phyloP scores from a whole-genome alignment of 2,113 vertebrate genomes.

The Campylorhamphus procurvoides region DNA sequence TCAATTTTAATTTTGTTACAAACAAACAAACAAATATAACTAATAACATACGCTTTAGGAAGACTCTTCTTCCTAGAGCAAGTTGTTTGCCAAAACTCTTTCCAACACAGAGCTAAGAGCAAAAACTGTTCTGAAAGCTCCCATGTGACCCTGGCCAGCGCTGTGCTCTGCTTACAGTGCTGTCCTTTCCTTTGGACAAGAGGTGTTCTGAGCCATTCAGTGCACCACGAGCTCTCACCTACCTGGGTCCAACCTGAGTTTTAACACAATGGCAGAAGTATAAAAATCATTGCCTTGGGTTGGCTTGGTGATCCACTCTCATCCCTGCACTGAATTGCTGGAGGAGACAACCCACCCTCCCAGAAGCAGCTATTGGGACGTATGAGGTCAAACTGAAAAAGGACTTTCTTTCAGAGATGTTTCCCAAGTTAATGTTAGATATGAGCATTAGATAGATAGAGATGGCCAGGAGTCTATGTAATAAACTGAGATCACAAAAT shows the following conservation, averaged over 20 bases:
- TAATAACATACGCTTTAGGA: not conserved
- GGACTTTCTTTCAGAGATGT: not conserved
- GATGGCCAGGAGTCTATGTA: not conserved
- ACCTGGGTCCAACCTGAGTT: not conserved
- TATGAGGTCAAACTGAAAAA: not conserved
- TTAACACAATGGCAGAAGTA: conserved; percentile 23
- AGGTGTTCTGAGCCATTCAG: not conserved
- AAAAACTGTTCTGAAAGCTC: not conserved
- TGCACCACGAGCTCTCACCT: not conserved
- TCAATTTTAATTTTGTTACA: conserved; percentile 15
- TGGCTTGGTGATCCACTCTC: not conserved
- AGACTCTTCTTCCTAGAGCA: not conserved
- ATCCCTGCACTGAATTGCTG: not conserved
- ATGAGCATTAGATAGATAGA: not conserved
- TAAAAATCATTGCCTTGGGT: not conserved
- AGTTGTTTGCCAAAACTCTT: not conserved
- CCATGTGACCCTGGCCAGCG: not conserved
- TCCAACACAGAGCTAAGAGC: not conserved
- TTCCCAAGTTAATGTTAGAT: not conserved
- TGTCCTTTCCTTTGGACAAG: not conserved
- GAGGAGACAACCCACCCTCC: not conserved
- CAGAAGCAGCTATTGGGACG: not conserved
- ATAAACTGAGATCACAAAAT: not conserved
- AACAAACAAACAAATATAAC: conserved; percentile 15
- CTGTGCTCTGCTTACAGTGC: not conserved